These are phyloP conservation scores for Dynastes tityus DNA, from an alignment of 2,888 invertebrate genomes.

Conservation along the genomic window DNA sequence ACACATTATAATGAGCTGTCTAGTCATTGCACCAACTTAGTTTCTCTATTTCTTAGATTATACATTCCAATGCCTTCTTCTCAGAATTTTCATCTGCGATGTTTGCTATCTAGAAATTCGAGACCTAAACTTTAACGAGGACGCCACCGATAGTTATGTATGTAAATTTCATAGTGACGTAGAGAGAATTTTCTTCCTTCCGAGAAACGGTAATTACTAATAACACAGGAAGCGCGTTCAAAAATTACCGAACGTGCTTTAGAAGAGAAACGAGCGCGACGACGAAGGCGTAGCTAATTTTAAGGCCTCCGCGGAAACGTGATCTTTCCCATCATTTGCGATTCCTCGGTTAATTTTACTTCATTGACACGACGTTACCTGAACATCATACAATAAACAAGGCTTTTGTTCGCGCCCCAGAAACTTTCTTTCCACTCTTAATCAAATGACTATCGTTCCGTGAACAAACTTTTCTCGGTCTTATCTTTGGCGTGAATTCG, in stretches of 20 bases:
- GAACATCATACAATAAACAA: conserved; percentile 34
- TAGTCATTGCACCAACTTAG: no score
- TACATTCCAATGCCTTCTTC: no score
- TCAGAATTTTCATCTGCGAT: neutral
- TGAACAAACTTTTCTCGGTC: conserved; percentile 27
- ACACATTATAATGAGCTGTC: no score
- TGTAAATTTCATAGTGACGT: conserved; percentile 29
- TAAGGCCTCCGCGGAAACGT: neutral
- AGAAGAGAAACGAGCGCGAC: conserved; percentile 8
- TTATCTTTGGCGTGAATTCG: conserved; percentile 26
- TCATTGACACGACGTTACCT: conserved; percentile 35
- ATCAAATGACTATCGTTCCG: conserved; percentile 37
- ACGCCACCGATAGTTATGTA: conserved; percentile 17
- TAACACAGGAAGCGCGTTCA: conserved; percentile 23
- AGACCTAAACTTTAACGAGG: conserved; percentile 7
- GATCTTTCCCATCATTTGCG: conserved; percentile 18
- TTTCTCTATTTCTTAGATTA: no score
- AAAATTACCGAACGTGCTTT: conserved; percentile 36
- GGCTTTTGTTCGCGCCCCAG: conserved; percentile 25
- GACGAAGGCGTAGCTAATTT: conserved; percentile 27
- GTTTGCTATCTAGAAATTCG: conserved; percentile 5
- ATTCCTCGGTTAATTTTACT: conserved; percentile 31
- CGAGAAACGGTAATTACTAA: conserved; percentile 32
- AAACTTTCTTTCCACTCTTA: conserved; percentile 21
- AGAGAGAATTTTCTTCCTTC: conserved; percentile 15